These are phyloP conservation scores for Aradus depressus DNA, from an alignment of 2,888 invertebrate genomes.

Conservation along the genomic window DNA sequence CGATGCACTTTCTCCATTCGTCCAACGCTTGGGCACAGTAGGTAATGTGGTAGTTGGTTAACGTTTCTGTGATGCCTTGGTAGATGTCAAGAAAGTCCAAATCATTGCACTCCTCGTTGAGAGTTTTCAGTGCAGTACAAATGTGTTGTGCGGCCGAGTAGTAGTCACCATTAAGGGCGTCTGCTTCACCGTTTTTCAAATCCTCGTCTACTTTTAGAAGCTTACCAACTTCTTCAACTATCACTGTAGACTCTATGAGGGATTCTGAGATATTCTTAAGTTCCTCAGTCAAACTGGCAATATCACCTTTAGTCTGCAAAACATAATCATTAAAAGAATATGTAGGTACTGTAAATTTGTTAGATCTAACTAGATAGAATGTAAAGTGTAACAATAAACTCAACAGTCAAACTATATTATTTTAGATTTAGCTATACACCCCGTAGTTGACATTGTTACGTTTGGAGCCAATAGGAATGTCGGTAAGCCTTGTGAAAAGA, in stretches of 20 bases:
- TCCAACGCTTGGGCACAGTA: constrained; percentile 16
- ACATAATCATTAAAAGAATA: constrained; percentile 7
- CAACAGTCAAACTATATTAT: background rate
- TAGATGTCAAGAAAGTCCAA: constrained; percentile 44
- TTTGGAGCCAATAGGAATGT: too few species aligned
- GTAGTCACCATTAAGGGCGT: constrained; percentile 35
- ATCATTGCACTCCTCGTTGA: constrained; percentile 36
- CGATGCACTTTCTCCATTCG: constrained; percentile 23
- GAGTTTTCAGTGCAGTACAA: constrained; percentile 38
- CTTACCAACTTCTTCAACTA: constrained; percentile 41
- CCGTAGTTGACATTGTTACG: background rate
- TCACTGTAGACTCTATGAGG: constrained; percentile 46
- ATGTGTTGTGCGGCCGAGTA: constrained; percentile 44
- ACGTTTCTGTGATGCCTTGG: constrained; percentile 36
- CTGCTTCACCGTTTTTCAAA: constrained; percentile 36
- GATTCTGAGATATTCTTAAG: constrained; percentile 45
- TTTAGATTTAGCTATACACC: background rate
- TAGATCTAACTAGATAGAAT: background rate
- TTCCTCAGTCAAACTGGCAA: constrained; percentile 49
- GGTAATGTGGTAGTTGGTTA: constrained; percentile 1
- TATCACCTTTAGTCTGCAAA: constrained; percentile 45
- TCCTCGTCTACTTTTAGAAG: constrained; percentile 38
- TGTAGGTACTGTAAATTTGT: background rate
- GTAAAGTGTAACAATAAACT: background rate
- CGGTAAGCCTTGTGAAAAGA: too few species aligned